These are phyloP conservation scores for Pica pica DNA, from an alignment of 2,113 vertebrate genomes.

Conservation along the genomic window DNA sequence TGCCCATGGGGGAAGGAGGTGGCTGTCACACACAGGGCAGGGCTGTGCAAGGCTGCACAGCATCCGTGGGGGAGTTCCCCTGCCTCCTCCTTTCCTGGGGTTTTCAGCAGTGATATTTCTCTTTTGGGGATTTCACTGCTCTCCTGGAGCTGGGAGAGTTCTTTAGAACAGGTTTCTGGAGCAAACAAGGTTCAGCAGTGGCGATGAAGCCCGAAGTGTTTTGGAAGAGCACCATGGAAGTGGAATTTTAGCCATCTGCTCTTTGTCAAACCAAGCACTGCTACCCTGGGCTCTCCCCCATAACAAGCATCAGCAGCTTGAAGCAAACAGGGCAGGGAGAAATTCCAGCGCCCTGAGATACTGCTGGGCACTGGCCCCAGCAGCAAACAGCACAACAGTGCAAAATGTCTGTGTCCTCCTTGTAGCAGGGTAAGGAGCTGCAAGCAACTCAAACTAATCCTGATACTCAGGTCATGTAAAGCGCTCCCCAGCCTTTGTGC, in stretches of 20 bases:
- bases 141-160: neutral
- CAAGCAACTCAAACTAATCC: neutral
- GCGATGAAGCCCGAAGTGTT: neutral
- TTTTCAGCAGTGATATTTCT: neutral
- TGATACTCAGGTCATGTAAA: rapidly evolving
- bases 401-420: neutral
- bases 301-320: neutral
- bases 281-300: neutral
- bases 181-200: neutral
- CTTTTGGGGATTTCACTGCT: neutral
- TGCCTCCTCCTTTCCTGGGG: neutral
- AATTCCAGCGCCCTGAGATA: neutral
- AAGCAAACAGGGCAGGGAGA: neutral
- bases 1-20: neutral
- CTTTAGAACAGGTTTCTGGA: neutral
- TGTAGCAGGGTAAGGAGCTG: neutral
- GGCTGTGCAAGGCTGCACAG: neutral
- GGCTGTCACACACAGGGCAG: neutral
- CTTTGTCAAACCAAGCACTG: neutral
- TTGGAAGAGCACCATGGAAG: neutral
- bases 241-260: neutral
- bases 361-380: neutral
- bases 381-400: neutral
- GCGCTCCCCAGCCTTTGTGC: neutral
- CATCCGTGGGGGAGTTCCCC: neutral